Conservation (phyloP, 1,140 invertebrate species). For the Agrilus planipennis region DNA sequence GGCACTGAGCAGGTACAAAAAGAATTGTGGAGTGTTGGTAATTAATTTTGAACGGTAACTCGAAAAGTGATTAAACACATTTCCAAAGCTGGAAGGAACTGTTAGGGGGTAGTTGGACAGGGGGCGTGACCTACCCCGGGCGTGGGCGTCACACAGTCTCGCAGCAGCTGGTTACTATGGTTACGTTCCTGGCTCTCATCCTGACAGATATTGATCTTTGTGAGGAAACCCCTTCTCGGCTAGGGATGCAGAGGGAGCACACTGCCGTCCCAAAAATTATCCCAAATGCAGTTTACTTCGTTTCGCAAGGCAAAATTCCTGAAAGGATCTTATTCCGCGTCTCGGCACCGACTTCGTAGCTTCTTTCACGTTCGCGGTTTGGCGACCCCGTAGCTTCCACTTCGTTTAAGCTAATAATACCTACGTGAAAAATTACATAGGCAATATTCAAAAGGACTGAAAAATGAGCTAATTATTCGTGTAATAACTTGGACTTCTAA, state of each 20-base stretch:
- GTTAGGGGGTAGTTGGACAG: constrained; percentile 5
- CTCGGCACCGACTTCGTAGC: too few relatives aligned
- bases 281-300: constrained; percentile 19
- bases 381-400: too few relatives aligned
- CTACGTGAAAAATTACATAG: too few relatives aligned
- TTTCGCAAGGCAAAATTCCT: too few relatives aligned
- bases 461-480: too few relatives aligned
- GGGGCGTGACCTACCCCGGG: constrained; percentile 18
- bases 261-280: constrained; percentile 20
- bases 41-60: constrained; percentile 31
- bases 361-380: too few relatives aligned
- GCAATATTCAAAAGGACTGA: too few relatives aligned
- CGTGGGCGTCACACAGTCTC: constrained; percentile 33
- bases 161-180: constrained; percentile 33
- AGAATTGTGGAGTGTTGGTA: constrained; percentile 23
- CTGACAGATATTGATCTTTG: constrained; percentile 33
- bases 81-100: constrained; percentile 7
- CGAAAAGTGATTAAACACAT: constrained; percentile 28
- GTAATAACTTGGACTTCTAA: too few relatives aligned
- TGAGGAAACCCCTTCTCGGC: constrained; percentile 16
- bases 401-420: too few relatives aligned
- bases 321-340: too few relatives aligned
- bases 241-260: constrained; percentile 3
- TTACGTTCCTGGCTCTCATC: constrained; percentile 22
- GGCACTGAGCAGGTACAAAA: constrained; percentile 24